A percentile compares a stretch with the other conserved stretches of the same genome.
Evolutionary conservation across 2,113 vertebrate genomes (phyloP).

Genomic region (Macaca fascicularis): DNA sequence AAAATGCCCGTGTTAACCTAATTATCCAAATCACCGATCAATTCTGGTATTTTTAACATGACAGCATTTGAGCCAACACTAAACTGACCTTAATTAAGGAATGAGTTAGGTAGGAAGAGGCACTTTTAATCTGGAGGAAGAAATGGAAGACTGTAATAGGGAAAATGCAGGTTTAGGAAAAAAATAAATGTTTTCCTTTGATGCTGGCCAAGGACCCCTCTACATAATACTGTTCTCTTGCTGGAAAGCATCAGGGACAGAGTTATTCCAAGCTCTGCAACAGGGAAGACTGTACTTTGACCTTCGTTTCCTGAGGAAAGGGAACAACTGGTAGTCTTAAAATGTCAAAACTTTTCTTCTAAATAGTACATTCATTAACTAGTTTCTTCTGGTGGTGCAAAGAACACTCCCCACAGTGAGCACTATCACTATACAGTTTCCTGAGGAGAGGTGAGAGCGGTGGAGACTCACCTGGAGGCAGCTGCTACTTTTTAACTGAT

Average conservation of each 20-base stretch:
- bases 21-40: background rate
- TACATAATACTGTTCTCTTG: background rate
- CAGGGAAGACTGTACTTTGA: background rate
- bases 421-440: background rate
- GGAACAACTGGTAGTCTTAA: background rate
- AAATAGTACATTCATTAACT: background rate
- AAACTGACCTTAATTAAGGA: background rate
- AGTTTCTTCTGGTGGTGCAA: background rate
- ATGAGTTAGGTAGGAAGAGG: conserved; percentile 10
- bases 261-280: background rate
- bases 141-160: background rate
- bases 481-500: background rate
- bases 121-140: conserved; percentile 45
- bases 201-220: background rate
- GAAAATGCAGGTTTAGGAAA: background rate
- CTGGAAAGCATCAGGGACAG: background rate
- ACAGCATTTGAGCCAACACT: background rate
- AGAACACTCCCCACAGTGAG: background rate
- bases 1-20: background rate
- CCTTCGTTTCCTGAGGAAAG: background rate
- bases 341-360: background rate
- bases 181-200: background rate
- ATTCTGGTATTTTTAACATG: background rate
- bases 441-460: background rate
- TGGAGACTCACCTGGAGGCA: background rate